These are phyloP conservation scores for Oenanthe melanoleuca DNA, from an alignment of 2,113 vertebrate genomes.

Conservation along the genomic window DNA sequence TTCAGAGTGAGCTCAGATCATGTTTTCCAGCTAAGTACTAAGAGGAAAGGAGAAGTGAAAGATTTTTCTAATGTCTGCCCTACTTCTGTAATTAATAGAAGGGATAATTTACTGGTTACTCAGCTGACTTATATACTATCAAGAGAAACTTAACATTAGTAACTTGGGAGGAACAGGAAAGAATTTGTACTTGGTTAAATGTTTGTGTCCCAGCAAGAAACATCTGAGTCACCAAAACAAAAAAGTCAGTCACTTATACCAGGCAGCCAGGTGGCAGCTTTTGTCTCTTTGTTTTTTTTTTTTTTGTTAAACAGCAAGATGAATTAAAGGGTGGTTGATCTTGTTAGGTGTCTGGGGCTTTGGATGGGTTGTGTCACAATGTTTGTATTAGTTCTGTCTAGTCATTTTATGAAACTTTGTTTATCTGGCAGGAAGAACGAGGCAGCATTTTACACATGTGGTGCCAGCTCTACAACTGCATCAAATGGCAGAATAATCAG, in stretches of 20 bases:
- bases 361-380: not conserved
- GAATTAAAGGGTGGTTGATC: not conserved
- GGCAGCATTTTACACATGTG: not conserved
- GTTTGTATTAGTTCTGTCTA: not conserved
- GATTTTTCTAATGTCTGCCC: not conserved
- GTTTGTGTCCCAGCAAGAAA: not conserved
- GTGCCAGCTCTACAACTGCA: not conserved
- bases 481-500: not conserved
- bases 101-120: conserved; percentile 1
- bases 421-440: not conserved
- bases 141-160: not conserved
- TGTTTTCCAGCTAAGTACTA: not conserved
- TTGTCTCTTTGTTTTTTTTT: not conserved
- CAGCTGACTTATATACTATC: not conserved
- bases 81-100: conserved; percentile 10
- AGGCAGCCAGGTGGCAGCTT: not conserved
- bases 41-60: not conserved
- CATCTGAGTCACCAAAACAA: not conserved
- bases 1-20: not conserved
- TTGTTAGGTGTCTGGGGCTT: not conserved
- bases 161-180: conserved; percentile 12
- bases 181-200: not conserved
- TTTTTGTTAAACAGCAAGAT: conserved; percentile 11
- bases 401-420: not conserved
- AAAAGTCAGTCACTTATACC: not conserved